Evolutionary conservation across 2,113 vertebrate species (phyloP), one percentile per base, ranked within the genome.

Genomic region (Triplophysa dalaica): DNA sequence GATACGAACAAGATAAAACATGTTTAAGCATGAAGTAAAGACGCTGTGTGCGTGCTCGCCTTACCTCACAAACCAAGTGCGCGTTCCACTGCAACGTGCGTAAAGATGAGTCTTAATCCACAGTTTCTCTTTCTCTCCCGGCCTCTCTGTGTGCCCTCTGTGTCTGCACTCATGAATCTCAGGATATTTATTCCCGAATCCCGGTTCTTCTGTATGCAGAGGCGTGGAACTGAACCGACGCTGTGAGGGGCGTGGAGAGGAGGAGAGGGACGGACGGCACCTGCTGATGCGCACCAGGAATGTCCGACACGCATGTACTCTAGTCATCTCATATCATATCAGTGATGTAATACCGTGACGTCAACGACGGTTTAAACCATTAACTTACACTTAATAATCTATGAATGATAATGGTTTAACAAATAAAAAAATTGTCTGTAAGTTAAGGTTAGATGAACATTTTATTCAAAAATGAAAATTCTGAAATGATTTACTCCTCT

Each of bases 1-100:
- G 12, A 54, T 29, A 29, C 48, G 4, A 19, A 13, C 17, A 21
- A 41, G 29, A n/a, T 10, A 14, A 70, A 70, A 33, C 68, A 19
- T 54, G 50, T 21, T 9, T 33, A 26, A 62, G 13, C 58, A 33
- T 3, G 12, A 43, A 41, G n/a, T 24, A 29, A 64, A 74, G 11
- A n/a, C 43, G 1, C 12, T 17, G 33, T 43, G 41, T 33, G 13
- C n/a, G 14, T 5, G 50, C 14, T 6, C 14, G n/a, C 22, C 70
- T 61, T 22, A 74, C 70, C 70, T 74, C 70, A 2, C 4, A 29
- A 73, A 73, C 21, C 70, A 38, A 22, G 70, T 1, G 70, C 56
- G 33, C 56, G 52, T 61, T 5, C 4, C 54, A 16, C n/a, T 60
- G 11, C 54, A 33, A 43, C 3, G 38, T 52, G 50, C 50, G 50